Conservation (phyloP, 1,140 invertebrate species). For the Ectropis grisescens region DNA sequence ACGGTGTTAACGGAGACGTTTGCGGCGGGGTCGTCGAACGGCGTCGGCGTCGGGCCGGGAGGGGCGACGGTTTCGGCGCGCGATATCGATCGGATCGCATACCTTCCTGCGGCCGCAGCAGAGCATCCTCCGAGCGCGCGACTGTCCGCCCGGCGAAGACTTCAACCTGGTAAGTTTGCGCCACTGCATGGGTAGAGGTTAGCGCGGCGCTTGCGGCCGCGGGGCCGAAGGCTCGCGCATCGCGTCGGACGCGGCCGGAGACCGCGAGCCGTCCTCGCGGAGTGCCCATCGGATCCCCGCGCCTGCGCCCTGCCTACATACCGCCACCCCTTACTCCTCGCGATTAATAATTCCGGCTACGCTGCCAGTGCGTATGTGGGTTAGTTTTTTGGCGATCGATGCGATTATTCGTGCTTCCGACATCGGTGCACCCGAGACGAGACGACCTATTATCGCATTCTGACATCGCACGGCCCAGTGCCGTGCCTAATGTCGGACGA, state of each 20-base stretch:
- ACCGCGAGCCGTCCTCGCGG: conserved; percentile 54
- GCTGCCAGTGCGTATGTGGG: conserved; percentile 67
- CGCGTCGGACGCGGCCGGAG: conserved; percentile 53
- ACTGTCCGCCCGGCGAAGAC: conserved; percentile 77
- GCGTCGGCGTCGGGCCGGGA: conserved; percentile 57
- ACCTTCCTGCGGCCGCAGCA: conserved; percentile 90
- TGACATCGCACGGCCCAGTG: conserved; percentile 21
- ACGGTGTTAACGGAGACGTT: conserved; percentile 37
- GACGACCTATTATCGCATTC: conserved; percentile 46
- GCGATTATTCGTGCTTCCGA: conserved; percentile 56
- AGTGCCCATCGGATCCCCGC: conserved; percentile 42
- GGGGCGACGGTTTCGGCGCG: conserved; percentile 60
- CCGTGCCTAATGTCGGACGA: not conserved
- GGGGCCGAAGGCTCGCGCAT: conserved; percentile 48
- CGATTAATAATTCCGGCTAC: conserved; percentile 68
- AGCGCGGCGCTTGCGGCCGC: conserved; percentile 48
- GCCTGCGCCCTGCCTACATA: conserved; percentile 24
- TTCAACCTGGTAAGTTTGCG: conserved; percentile 81
- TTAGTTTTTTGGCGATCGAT: conserved; percentile 69
- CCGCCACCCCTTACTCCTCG: conserved; percentile 35
- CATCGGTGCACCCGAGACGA: conserved; percentile 25
- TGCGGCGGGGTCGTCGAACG: conserved; percentile 61
- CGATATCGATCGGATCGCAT: conserved; percentile 58
- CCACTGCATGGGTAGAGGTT: conserved; percentile 76
- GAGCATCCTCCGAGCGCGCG: conserved; percentile 85